phyloP scores from a whole-genome alignment of 2,888 invertebrate species.

The Helobdella robusta region DNA sequence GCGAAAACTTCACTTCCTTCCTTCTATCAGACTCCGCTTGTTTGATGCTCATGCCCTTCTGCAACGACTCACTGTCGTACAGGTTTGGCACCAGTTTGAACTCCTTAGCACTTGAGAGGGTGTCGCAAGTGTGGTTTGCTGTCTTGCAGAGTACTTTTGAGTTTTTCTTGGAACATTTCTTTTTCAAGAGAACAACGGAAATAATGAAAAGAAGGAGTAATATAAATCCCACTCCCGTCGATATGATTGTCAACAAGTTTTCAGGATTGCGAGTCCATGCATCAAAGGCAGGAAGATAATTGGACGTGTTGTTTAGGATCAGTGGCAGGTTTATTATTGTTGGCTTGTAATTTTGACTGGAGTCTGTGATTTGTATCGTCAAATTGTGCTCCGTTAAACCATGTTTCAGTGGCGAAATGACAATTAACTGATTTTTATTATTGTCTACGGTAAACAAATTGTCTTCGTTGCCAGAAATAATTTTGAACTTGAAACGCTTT shows the following conservation, averaged over 20 bases:
- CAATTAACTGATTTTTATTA: conserved; percentile 1
- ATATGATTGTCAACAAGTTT: conserved; percentile 6
- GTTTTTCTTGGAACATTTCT: not conserved
- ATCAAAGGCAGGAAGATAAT: not conserved
- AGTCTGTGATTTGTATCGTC: not conserved
- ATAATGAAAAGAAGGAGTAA: too few relatives aligned
- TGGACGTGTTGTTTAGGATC: conserved; percentile 19
- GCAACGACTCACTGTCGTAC: not conserved
- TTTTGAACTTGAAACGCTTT: not conserved
- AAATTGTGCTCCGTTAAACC: conserved; percentile 15
- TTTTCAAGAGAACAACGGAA: too few relatives aligned
- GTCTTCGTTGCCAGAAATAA: conserved; percentile 20
- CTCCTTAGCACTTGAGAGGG: not conserved
- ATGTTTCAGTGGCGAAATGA: not conserved
- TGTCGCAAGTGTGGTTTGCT: not conserved
- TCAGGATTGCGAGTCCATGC: conserved; percentile 19
- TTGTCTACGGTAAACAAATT: conserved; percentile 10
- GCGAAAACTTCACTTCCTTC: conserved; percentile 23
- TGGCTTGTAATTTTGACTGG: not conserved
- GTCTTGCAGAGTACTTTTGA: not conserved
- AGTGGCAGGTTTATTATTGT: conserved; percentile 9
- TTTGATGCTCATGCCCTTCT: not conserved
- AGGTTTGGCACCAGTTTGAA: conserved; percentile 16
- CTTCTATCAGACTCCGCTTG: conserved; percentile 8
- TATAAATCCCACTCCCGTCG: not conserved